A percentile compares a stretch with the other conserved stretches of the same genome.
Evolutionary conservation across 2,113 vertebrate species (phyloP).

Genomic region (Microtus montanus): DNA sequence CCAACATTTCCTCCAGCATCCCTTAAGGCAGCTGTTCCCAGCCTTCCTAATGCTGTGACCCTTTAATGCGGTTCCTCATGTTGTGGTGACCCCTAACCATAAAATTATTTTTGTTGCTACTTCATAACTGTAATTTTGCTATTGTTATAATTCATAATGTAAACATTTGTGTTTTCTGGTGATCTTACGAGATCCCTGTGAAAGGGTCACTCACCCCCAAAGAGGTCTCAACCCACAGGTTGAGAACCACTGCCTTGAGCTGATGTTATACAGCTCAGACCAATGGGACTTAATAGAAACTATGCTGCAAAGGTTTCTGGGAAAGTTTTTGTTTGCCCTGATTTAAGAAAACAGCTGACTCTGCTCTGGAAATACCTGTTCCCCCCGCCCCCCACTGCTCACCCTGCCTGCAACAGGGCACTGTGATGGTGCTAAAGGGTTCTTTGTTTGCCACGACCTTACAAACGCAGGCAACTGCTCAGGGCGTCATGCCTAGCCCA

Average conservation of each 20-base stretch:
- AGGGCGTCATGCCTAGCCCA: neutral
- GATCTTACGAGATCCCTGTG: neutral
- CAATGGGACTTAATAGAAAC: neutral
- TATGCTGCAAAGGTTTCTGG: neutral
- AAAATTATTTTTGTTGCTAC: neutral
- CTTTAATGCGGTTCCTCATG: neutral
- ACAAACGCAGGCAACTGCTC: neutral
- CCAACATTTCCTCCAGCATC: neutral
- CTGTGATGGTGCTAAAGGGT: neutral
- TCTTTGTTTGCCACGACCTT: neutral
- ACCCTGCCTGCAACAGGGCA: neutral
- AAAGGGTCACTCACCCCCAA: neutral
- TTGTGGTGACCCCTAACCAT: neutral
- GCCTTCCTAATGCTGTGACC: neutral
- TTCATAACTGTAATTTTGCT: neutral
- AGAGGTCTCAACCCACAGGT: neutral
- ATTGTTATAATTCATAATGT: neutral
- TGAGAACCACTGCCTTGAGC: neutral
- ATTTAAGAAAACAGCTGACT: neutral
- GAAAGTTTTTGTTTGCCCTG: neutral
- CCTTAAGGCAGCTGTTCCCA: neutral
- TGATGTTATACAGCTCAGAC: neutral
- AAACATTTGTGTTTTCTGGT: neutral
- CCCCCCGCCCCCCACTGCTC: too few species aligned
- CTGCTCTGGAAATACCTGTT: neutral